A percentile compares a stretch with the other conserved stretches of the same genome.
phyloP scores from a whole-genome alignment of 1,140 invertebrate genomes.

The Zelostemma sp. region DNA sequence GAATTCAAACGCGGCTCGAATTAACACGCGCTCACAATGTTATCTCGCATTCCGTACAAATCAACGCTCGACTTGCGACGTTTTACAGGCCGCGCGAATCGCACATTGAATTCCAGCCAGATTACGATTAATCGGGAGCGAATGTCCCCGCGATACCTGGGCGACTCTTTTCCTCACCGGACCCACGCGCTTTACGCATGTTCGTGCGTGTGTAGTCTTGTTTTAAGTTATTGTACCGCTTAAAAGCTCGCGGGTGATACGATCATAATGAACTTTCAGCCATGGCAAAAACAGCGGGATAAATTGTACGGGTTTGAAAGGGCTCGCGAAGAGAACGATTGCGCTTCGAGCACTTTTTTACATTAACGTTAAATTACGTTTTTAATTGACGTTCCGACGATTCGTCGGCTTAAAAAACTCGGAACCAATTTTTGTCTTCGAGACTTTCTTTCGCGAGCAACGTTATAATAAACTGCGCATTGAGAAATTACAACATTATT shows the following conservation, averaged over 20 bases:
- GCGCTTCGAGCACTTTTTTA: too few relatives aligned
- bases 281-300: not conserved
- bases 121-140: constrained; percentile 47
- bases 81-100: constrained; percentile 41
- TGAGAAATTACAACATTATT: too few relatives aligned
- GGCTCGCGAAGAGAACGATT: too few relatives aligned
- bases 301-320: not conserved
- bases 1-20: constrained; percentile 47
- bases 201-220: not conserved
- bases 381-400: constrained; percentile 6
- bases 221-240: not conserved
- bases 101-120: constrained; percentile 41
- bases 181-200: constrained; percentile 9
- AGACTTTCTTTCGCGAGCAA: too few relatives aligned
- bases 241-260: constrained; percentile 2
- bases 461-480: too few relatives aligned
- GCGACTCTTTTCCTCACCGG: not conserved
- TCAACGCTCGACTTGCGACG: constrained; percentile 39
- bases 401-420: too few relatives aligned
- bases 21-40: constrained; percentile 49
- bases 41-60: constrained; percentile 47
- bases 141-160: constrained; percentile 37
- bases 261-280: constrained; percentile 7
- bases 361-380: too few relatives aligned
- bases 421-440: too few relatives aligned